A percentile compares a stretch with the other conserved stretches of the same genome.
Evolutionary conservation across 1,140 invertebrate genomes (phyloP).

Genomic region (Drosophila sproati): DNA sequence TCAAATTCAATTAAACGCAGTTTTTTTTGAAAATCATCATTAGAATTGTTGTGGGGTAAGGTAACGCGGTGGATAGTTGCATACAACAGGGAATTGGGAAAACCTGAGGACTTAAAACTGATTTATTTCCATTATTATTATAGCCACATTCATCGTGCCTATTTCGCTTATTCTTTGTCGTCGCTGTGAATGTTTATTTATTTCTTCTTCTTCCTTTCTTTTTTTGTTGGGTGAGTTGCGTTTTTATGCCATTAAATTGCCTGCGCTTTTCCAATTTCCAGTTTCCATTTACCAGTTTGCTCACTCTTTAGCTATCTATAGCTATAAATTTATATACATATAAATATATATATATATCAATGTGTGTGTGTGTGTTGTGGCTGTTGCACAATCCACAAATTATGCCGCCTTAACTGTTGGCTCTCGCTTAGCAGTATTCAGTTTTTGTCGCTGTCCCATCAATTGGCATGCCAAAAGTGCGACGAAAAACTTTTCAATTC

Average conservation of each 20-base stretch:
- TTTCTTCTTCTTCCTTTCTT: too few species aligned
- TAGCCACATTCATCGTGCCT: slow-evolving; percentile 10
- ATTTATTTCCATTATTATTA: slow-evolving; percentile 68
- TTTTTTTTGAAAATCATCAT: neutral
- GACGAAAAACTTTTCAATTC: slow-evolving; percentile 73
- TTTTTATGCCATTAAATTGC: slow-evolving; percentile 41
- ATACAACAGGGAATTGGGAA: neutral
- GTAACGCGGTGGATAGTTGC: neutral
- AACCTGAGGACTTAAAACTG: slow-evolving; percentile 58
- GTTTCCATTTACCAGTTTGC: slow-evolving; percentile 44
- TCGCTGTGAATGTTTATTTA: slow-evolving; percentile 23
- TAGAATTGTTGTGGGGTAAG: neutral
- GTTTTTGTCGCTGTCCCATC: slow-evolving; percentile 23
- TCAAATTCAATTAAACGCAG: neutral
- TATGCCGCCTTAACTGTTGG: slow-evolving; percentile 60
- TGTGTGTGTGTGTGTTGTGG: neutral
- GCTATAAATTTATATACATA: too few species aligned
- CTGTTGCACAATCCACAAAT: slow-evolving; percentile 62
- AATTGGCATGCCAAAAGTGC: slow-evolving; percentile 55
- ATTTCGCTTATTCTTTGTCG: slow-evolving; percentile 1
- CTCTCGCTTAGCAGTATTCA: slow-evolving; percentile 4
- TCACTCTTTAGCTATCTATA: neutral
- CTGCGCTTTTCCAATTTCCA: slow-evolving; percentile 58
- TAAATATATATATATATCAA: too few species aligned
- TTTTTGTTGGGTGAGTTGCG: neutral